Evolutionary conservation across 2,113 vertebrate genomes (phyloP).

Genomic region (Cromileptes altivelis): DNA sequence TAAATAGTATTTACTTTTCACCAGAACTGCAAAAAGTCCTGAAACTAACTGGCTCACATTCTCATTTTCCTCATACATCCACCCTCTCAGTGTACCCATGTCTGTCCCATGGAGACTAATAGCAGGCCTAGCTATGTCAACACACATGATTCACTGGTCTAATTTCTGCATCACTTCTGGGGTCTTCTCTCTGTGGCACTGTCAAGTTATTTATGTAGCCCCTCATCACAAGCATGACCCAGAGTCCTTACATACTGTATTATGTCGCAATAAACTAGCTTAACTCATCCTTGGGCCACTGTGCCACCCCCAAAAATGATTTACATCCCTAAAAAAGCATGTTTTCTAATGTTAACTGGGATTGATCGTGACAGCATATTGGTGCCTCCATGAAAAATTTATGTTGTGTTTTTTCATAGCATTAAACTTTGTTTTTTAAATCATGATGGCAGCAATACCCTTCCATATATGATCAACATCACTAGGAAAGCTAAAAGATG

Average conservation of each 20-base stretch:
- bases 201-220: conserved; percentile 6
- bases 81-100: conserved; percentile 7
- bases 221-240: conserved; percentile 2
- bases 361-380: neutral
- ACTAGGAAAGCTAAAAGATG: neutral
- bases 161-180: conserved; percentile 20
- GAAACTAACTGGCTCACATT: neutral
- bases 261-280: neutral
- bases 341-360: neutral
- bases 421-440: neutral
- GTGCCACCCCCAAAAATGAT: neutral
- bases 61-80: conserved; percentile 11
- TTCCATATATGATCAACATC: neutral
- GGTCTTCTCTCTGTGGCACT: neutral
- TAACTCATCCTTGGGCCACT: neutral
- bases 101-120: conserved; percentile 25
- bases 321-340: neutral
- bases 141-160: conserved; percentile 24
- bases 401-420: neutral
- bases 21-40: neutral
- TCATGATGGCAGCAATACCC: conserved; percentile 1
- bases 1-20: neutral
- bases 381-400: neutral
- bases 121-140: conserved; percentile 13
- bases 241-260: neutral